Conservation (phyloP, 2,113 vertebrate genomes). For the Psittacula cyanocephala region DNA sequence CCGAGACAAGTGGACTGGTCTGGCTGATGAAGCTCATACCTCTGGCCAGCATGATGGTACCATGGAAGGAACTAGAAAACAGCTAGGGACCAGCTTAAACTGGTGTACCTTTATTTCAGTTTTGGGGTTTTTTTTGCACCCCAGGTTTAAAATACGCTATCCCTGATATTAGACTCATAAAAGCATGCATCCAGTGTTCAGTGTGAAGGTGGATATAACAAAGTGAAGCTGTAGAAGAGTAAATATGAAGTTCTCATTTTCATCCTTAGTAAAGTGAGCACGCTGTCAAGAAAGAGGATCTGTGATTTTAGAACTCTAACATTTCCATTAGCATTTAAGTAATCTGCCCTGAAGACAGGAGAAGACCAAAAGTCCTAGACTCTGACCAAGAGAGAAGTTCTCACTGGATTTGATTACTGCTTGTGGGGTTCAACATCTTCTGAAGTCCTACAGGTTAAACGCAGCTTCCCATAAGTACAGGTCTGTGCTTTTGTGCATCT, state of each 20-base stretch:
- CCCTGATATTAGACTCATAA: background rate
- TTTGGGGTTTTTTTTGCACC: background rate
- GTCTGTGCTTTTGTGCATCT: background rate
- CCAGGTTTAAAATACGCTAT: background rate
- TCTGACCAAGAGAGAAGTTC: background rate
- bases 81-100: background rate
- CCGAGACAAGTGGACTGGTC: background rate
- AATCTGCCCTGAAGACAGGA: background rate
- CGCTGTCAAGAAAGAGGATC: background rate
- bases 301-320: background rate
- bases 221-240: background rate
- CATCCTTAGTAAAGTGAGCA: background rate
- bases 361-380: background rate
- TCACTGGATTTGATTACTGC: background rate
- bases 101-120: background rate
- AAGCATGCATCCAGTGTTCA: background rate
- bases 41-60: background rate
- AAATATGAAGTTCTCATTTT: background rate
- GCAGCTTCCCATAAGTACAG: background rate
- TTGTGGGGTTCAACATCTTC: background rate
- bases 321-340: background rate
- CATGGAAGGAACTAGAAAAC: background rate
- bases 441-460: background rate
- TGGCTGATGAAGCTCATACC: background rate
- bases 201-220: background rate